Conservation (phyloP, 92 coral and sea anemone genomes). For the Actinostola sp. region DNA sequence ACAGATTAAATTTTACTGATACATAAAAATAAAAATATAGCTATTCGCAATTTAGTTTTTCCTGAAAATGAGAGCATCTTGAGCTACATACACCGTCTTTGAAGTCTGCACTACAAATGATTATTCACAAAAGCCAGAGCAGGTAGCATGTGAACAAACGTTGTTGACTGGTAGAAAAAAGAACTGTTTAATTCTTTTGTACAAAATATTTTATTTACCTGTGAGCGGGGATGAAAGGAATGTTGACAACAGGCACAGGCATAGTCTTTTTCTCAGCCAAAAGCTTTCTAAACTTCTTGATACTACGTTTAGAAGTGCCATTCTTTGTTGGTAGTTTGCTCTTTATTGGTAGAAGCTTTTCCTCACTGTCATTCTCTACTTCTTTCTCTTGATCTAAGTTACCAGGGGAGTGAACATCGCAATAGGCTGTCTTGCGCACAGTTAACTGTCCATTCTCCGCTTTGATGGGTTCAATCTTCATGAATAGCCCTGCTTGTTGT, state of each 20-base stretch:
- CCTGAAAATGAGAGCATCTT: too few species aligned
- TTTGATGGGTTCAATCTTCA: conserved; percentile 96
- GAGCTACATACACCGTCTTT: too few species aligned
- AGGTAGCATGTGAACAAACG: neutral
- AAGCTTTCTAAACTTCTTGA: conserved; percentile 89
- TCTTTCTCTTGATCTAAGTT: conserved; percentile 63
- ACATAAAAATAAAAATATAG: too few species aligned
- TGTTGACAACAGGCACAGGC: conserved; percentile 95
- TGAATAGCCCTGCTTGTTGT: conserved; percentile 97
- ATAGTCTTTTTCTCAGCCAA: conserved; percentile 96
- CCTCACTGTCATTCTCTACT: conserved; percentile 71
- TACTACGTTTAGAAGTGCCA: conserved; percentile 72
- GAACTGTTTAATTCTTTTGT: too few species aligned
- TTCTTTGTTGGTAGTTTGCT: conserved; percentile 66
- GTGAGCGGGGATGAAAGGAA: conserved; percentile 99
- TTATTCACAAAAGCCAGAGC: too few species aligned
- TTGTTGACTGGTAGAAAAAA: too few species aligned
- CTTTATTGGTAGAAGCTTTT: conserved; percentile 64
- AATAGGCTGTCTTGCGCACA: conserved; percentile 94
- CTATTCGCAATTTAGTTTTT: too few species aligned
- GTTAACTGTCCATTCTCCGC: conserved; percentile 91
- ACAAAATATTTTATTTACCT: conserved; percentile 58
- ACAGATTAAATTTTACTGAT: too few species aligned
- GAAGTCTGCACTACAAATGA: too few species aligned
- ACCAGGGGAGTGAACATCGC: conserved; percentile 93